These are phyloP conservation scores for Cheilosia soror DNA, from an alignment of 2,888 invertebrate genomes.

Conservation along the genomic window DNA sequence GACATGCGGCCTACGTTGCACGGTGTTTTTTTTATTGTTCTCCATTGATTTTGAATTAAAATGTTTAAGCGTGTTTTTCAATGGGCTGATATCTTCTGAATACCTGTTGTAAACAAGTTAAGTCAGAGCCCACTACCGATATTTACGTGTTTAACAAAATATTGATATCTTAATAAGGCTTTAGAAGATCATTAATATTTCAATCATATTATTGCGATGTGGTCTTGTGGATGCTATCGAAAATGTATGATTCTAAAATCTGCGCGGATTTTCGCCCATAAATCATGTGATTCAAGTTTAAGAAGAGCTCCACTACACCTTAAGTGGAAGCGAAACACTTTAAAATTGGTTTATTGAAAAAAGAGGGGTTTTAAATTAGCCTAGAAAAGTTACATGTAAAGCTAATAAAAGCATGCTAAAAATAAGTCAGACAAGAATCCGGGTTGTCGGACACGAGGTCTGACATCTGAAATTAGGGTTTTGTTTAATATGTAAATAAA, in stretches of 20 bases:
- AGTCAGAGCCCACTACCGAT: background rate
- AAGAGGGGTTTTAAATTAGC: no score
- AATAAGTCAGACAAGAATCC: no score
- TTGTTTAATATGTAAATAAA: no score
- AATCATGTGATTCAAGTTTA: no score
- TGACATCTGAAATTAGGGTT: no score
- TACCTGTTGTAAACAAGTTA: constrained; percentile 24
- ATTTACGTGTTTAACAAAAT: constrained; percentile 8
- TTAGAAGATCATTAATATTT: constrained; percentile 3
- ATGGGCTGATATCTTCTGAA: background rate
- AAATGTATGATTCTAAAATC: background rate
- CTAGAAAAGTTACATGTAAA: no score
- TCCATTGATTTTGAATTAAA: constrained; percentile 8
- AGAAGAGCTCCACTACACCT: no score
- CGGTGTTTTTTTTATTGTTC: background rate
- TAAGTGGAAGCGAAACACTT: no score
- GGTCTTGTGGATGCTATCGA: background rate
- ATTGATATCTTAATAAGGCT: constrained; percentile 10
- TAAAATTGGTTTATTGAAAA: no score
- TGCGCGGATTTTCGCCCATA: no score
- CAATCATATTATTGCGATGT: background rate
- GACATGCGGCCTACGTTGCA: constrained; percentile 30
- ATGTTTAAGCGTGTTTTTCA: constrained; percentile 23
- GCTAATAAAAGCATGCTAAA: no score
- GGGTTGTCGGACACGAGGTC: no score